phyloP scores from a whole-genome alignment of 2,797 vertebrate genomes.

The Hipposideros larvatus region DNA sequence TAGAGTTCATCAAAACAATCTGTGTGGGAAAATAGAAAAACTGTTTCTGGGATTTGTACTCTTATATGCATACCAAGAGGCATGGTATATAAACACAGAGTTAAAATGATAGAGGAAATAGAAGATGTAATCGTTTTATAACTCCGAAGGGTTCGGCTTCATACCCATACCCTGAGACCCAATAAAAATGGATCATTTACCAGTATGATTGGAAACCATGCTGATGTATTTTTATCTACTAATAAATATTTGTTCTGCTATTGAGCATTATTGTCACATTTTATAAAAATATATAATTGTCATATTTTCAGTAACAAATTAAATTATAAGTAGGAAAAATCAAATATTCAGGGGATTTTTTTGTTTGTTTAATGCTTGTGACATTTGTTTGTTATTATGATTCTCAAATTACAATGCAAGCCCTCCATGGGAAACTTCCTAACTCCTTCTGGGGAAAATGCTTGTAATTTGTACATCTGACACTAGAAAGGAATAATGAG shows the following conservation, averaged over 20 bases:
- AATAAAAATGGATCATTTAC: background rate
- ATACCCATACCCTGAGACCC: background rate
- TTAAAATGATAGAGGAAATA: conserved; percentile 20
- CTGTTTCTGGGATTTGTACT: background rate
- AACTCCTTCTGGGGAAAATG: conserved; percentile 9
- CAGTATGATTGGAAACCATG: background rate
- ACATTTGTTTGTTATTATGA: conserved; percentile 12
- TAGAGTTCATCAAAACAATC: conserved; percentile 9
- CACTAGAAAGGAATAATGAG: background rate
- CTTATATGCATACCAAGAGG: background rate
- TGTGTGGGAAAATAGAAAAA: background rate
- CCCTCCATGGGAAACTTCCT: background rate
- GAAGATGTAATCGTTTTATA: background rate
- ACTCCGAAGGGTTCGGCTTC: background rate
- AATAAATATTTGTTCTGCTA: background rate
- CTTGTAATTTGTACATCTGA: background rate
- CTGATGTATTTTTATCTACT: background rate
- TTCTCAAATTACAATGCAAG: background rate
- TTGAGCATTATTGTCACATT: background rate
- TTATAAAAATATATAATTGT: background rate
- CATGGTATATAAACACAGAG: background rate
- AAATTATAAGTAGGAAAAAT: background rate
- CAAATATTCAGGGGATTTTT: background rate
- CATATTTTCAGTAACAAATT: conserved; percentile 25
- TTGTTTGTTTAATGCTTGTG: conserved; percentile 23